phyloP scores from a whole-genome alignment of 1,140 invertebrate species.

The Pseudomyrmex cubaensis region DNA sequence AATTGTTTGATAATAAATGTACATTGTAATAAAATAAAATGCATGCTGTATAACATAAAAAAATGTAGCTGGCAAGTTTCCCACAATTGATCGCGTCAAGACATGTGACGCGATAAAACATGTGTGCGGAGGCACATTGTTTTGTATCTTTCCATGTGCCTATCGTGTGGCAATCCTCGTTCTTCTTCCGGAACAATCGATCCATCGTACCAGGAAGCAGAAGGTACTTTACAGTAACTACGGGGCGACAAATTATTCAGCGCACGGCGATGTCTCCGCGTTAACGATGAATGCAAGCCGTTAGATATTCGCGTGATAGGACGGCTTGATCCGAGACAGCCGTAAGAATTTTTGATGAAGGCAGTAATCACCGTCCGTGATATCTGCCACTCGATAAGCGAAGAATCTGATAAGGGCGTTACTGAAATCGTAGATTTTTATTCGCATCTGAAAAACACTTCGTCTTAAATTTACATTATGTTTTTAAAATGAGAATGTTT shows the following conservation, averaged over 20 bases:
- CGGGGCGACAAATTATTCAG: conserved; percentile 71
- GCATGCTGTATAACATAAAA: neutral
- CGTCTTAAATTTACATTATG: neutral
- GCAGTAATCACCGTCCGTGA: conserved; percentile 30
- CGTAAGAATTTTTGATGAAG: conserved; percentile 63
- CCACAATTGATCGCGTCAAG: conserved; percentile 10
- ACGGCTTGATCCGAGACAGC: conserved; percentile 26
- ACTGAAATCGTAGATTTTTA: conserved; percentile 33
- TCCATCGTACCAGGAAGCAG: conserved; percentile 65
- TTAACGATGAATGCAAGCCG: conserved; percentile 51
- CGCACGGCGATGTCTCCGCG: conserved; percentile 61
- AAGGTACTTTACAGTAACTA: conserved; percentile 58
- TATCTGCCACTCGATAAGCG: conserved; percentile 28
- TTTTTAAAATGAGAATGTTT: neutral
- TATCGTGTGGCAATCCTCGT: conserved; percentile 41
- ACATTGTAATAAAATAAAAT: neutral
- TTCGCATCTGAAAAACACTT: neutral
- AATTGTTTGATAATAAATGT: neutral
- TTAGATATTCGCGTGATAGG: conserved; percentile 63
- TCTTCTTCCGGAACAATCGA: conserved; percentile 63
- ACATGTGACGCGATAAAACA: neutral
- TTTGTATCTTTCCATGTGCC: conserved; percentile 36
- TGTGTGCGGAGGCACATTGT: neutral
- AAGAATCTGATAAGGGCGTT: conserved; percentile 43
- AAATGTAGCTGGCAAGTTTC: neutral